phyloP scores from a whole-genome alignment of 2,888 invertebrate species.

The Capitulum mitella region DNA sequence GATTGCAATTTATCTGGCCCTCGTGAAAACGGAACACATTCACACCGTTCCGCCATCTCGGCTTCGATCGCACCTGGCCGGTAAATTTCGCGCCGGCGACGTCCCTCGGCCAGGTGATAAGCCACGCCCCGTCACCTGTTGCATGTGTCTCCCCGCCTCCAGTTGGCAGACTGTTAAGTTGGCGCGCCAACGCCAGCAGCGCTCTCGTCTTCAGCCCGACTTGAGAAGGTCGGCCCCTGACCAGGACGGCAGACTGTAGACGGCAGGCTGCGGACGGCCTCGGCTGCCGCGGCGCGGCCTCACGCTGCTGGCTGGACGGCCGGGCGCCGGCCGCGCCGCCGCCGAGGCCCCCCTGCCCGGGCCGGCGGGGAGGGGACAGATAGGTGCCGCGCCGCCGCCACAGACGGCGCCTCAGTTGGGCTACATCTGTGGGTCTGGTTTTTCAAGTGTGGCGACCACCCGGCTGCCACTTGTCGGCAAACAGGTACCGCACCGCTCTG shows the following conservation, averaged over 20 bases:
- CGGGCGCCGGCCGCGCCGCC: too few relatives aligned
- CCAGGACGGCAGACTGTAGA: too few relatives aligned
- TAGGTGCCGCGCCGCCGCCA: not conserved
- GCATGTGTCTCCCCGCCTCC: not conserved
- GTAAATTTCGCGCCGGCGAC: too few relatives aligned
- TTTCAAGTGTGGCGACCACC: not conserved
- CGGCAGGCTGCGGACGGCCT: too few relatives aligned
- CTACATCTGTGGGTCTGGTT: constrained; percentile 7
- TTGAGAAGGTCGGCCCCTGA: too few relatives aligned
- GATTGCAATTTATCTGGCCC: too few relatives aligned
- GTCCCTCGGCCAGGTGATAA: not conserved
- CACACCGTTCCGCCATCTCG: too few relatives aligned
- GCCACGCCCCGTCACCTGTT: constrained; percentile 20
- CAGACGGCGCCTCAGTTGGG: not conserved
- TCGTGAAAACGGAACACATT: too few relatives aligned
- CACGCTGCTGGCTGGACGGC: too few relatives aligned
- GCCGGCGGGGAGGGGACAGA: not conserved
- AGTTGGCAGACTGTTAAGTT: not conserved
- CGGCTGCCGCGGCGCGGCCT: too few relatives aligned
- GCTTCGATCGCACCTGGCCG: too few relatives aligned
- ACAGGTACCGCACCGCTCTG: not conserved
- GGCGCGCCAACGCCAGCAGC: not conserved
- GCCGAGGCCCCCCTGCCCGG: not conserved
- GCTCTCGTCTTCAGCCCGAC: too few relatives aligned
- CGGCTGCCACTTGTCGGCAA: not conserved